Conservation (phyloP, 2,113 vertebrate species). For the Saguinus imperator region DNA sequence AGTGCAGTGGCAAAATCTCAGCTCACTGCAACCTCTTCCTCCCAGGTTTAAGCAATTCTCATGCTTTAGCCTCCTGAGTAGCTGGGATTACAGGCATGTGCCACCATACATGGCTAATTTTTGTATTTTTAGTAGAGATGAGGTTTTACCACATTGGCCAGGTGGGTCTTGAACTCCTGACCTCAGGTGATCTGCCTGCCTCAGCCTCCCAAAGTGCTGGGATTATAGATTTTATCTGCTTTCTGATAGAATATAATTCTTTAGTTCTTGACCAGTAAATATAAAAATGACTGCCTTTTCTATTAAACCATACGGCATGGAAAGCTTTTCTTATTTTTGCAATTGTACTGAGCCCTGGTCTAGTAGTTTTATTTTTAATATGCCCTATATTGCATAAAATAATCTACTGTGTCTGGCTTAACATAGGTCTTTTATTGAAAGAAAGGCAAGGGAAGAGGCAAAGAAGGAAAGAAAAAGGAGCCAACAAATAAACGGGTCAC, state of each 20-base stretch:
- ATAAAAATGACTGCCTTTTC: not conserved
- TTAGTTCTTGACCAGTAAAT: slow-evolving; percentile 4
- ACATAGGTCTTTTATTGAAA: not conserved
- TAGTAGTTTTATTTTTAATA: slow-evolving; percentile 28
- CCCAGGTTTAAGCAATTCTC: no score
- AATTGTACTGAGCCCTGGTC: not conserved
- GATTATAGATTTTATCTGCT: no score
- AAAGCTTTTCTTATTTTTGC: slow-evolving; percentile 10
- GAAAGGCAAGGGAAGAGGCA: not conserved
- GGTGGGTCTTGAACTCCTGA: no score
- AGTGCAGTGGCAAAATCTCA: no score
- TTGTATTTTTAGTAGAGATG: no score
- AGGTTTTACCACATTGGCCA: no score
- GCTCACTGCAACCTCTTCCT: no score
- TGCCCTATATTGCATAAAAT: not conserved
- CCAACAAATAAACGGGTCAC: not conserved
- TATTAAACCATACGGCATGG: not conserved
- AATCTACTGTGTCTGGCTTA: not conserved
- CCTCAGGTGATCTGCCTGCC: no score
- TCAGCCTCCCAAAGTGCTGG: no score
- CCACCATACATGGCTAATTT: no score
- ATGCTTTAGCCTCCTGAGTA: no score
- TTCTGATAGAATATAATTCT: not conserved
- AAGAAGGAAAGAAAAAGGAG: not conserved
- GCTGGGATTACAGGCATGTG: no score